Conservation (phyloP, 2,888 invertebrate species). For the Drosophila longiperda region DNA sequence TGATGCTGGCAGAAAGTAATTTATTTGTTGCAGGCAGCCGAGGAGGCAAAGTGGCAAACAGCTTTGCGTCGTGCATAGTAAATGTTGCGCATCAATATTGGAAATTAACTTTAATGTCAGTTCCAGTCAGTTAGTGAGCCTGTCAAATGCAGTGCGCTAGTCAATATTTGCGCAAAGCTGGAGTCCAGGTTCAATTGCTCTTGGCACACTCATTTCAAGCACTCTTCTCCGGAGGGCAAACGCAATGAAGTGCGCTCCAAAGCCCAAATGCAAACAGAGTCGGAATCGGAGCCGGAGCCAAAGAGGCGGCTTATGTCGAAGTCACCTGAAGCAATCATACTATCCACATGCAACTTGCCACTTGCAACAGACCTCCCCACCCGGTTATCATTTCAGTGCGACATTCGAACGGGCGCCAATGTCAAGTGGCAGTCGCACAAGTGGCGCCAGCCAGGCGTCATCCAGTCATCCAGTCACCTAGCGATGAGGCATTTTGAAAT, state of each 20-base stretch:
- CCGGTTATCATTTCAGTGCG: not conserved
- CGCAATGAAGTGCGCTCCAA: slow-evolving; percentile 54
- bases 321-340: slow-evolving; percentile 19
- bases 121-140: slow-evolving; percentile 4
- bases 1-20: slow-evolving; percentile 12
- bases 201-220: slow-evolving; percentile 57
- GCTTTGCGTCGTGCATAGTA: slow-evolving; percentile 34
- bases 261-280: slow-evolving; percentile 59
- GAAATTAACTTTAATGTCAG: slow-evolving; percentile 47
- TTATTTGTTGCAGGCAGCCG: slow-evolving; percentile 2
- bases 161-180: slow-evolving; percentile 52
- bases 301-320: slow-evolving; percentile 18
- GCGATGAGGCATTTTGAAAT: slow-evolving; percentile 31
- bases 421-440: slow-evolving; percentile 39
- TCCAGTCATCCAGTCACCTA: not conserved
- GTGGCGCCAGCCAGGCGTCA: slow-evolving; percentile 34
- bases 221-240: slow-evolving; percentile 54
- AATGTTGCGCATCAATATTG: slow-evolving; percentile 49
- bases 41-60: not conserved
- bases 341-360: not conserved
- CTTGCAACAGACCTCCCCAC: not conserved
- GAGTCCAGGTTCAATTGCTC: slow-evolving; percentile 27
- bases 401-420: slow-evolving; percentile 36
- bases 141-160: slow-evolving; percentile 41
- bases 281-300: slow-evolving; percentile 9